A percentile compares a stretch with the other conserved stretches of the same genome.
Conservation (phyloP, 2,888 invertebrate species). For the Drosophila niveifrons region DNA sequence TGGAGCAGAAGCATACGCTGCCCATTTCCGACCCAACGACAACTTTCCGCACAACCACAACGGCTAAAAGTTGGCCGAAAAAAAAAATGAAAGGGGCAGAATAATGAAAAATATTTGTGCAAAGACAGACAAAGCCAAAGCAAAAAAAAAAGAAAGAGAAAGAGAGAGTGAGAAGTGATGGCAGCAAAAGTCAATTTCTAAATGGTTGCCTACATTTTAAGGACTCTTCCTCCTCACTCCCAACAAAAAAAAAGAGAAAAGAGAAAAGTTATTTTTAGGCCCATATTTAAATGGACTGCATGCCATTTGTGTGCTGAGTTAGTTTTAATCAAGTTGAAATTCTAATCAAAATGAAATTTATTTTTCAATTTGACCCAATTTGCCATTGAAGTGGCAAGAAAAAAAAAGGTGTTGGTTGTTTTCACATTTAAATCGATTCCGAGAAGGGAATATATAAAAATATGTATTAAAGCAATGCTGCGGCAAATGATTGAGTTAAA, state of each 20-base stretch:
- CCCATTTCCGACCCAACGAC: constrained; percentile 65
- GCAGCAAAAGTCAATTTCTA: constrained; percentile 34
- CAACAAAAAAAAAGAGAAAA: too few relatives aligned
- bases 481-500: background rate
- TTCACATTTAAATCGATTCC: background rate
- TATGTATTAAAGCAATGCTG: background rate
- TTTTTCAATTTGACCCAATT: constrained; percentile 1
- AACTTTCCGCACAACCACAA: constrained; percentile 68
- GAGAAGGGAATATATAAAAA: background rate
- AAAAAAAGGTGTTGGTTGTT: background rate
- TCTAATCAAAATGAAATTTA: constrained; percentile 8
- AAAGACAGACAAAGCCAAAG: constrained; percentile 40
- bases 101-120: constrained; percentile 60
- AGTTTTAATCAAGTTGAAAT: constrained; percentile 13
- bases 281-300: constrained; percentile 22
- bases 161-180: background rate
- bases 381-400: constrained; percentile 1
- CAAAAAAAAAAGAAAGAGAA: background rate
- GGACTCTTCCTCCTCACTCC: background rate
- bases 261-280: background rate
- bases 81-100: constrained; percentile 20
- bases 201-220: constrained; percentile 22
- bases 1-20: constrained; percentile 34
- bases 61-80: constrained; percentile 34
- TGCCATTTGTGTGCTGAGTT: constrained; percentile 9